A percentile compares a stretch with the other conserved stretches of the same genome.
These are phyloP conservation scores for Ceratina japonica DNA, from an alignment of 1,140 invertebrate species.

Conservation along the genomic window DNA sequence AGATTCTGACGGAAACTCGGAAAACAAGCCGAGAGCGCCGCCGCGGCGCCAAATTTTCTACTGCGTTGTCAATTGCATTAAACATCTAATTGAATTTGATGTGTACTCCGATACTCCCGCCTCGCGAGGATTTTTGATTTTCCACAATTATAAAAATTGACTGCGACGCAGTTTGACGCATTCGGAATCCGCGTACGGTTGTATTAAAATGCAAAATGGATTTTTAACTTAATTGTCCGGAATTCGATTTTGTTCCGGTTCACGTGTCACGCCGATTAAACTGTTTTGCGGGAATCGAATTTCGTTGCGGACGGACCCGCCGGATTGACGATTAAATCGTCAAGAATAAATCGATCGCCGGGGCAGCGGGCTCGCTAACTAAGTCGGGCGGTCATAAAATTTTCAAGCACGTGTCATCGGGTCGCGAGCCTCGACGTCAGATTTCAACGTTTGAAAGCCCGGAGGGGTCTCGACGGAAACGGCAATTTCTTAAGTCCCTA, in stretches of 20 bases:
- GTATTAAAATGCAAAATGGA: neutral
- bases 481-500: conserved; percentile 43
- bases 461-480: conserved; percentile 8
- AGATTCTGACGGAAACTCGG: neutral
- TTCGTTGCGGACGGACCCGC: neutral
- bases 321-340: neutral
- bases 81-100: no score
- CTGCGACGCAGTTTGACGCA: no score
- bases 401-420: neutral
- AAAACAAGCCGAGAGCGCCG: neutral
- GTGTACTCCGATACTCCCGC: no score
- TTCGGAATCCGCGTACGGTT: no score
- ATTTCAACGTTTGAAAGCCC: conserved; percentile 14
- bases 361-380: neutral
- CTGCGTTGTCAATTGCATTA: no score
- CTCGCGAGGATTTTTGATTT: no score
- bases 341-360: neutral
- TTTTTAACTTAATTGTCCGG: neutral
- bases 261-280: neutral
- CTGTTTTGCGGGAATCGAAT: neutral
- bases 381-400: neutral
- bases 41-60: no score
- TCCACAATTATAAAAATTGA: no score
- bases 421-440: neutral
- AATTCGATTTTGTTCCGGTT: neutral